Evolutionary conservation across 2,113 vertebrate species (phyloP).

Genomic region (Rhynchopsitta pachyrhyncha): DNA sequence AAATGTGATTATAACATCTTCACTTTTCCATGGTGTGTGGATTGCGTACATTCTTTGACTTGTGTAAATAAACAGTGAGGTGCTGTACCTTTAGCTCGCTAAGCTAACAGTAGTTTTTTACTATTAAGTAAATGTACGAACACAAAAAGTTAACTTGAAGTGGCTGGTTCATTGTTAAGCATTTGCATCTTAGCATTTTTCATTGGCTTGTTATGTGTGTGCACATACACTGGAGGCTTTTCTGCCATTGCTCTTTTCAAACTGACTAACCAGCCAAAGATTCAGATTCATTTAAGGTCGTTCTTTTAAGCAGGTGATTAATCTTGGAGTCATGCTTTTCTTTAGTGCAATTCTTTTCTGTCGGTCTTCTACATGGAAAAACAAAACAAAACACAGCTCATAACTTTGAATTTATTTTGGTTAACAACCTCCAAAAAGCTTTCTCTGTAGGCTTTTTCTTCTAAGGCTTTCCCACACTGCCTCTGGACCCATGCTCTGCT

Average conservation of each 20-base stretch:
- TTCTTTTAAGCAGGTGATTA: not conserved
- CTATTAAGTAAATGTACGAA: not conserved
- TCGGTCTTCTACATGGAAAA: not conserved
- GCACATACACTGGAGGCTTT: not conserved
- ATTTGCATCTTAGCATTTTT: not conserved
- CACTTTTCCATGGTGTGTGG: not conserved
- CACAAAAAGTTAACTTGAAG: not conserved
- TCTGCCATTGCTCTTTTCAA: not conserved
- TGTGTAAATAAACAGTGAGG: not conserved
- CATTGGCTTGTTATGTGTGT: not conserved
- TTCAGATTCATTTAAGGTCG: not conserved
- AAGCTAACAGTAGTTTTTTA: not conserved
- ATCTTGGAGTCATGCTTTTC: not conserved
- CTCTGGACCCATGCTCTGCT: not conserved
- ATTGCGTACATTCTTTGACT: accelerated
- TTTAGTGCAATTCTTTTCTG: not conserved
- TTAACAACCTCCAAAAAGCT: not conserved
- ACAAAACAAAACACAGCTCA: not conserved
- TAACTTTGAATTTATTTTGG: not conserved
- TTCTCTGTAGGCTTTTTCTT: not conserved
- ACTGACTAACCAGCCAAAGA: not conserved
- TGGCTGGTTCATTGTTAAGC: not conserved
- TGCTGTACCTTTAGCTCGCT: not conserved
- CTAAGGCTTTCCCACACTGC: not conserved
- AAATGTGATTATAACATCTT: not conserved